Base-by-base conservation (phyloP, 2,888 invertebrate species). In the Sminthurinus aureus region DNA sequence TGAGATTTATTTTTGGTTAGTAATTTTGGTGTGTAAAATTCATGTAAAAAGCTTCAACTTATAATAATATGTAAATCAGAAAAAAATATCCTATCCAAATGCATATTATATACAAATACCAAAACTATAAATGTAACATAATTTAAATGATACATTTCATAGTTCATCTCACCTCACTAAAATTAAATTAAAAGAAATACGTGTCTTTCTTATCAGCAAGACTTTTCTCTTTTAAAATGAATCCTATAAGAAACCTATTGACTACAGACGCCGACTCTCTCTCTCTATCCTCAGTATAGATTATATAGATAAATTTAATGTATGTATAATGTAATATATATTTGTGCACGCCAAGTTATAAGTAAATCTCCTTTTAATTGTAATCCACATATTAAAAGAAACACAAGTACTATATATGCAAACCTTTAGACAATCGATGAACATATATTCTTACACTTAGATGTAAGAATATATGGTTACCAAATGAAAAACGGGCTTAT, bases 371-470 rank as follows among this genome's bases (percentile, higher is more conserved):
- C 15, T 75, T 18, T 50, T 51, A 20, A 75, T 18, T 1, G 1
- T 51, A 74, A 74, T 38, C 26, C 11, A 51, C 15, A 75, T 75
- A 51, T 75, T 75, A 20, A 52, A 76, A 52, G 13, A 76, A 58
- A 52, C n/a, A 75, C 15, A 20, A 51, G 58, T 22, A 76, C n/a
- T 52, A 73, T 26, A 79, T 51, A 69, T 74, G 20, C 52, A 74
- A 81, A 81, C 81, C 81, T 74, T 81, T 81, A 81, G 81, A 81
- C 81, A 81, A 81, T 81, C 81, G 74, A 81, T 74, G 74, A 74
- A 81, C 81, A n/a, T n/a, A n/a, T 74, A 81, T 81, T 51, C 74
- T 71, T 74, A 71, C 22, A 69, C 1, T 3, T 20, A 69, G 0
- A 20, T 69, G n/a, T 69, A 69, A 18, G 22, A 69, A 69, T 3